Evolutionary conservation across 1,140 invertebrate species (phyloP).

Genomic region (Scylla paramamosain): DNA sequence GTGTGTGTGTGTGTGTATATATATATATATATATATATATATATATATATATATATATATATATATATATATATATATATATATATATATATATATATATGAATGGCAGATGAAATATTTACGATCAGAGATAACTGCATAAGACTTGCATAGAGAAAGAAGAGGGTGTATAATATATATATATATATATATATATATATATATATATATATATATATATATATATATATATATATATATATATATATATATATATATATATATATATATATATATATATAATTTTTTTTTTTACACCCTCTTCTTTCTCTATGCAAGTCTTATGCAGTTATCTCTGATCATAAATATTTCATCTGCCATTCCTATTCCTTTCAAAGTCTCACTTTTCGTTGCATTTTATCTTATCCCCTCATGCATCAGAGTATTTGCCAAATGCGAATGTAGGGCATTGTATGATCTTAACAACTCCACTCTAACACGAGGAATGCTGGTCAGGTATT

Average conservation of each 20-base stretch:
- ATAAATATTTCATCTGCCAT: background rate
- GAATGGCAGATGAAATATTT: background rate
- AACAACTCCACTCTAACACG: too few species aligned
- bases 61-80: conserved; percentile 8
- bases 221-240: background rate
- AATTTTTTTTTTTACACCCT: background rate
- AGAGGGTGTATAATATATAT: background rate
- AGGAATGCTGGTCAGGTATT: too few species aligned
- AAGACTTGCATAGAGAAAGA: background rate
- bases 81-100: conserved; percentile 1
- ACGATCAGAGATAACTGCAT: background rate
- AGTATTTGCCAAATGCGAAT: background rate
- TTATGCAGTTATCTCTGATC: background rate
- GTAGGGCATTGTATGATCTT: too few species aligned
- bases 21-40: conserved; percentile 36
- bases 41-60: background rate
- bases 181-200: background rate
- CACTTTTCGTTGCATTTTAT: background rate
- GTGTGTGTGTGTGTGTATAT: too few species aligned
- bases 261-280: background rate
- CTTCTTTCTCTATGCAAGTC: background rate
- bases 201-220: background rate
- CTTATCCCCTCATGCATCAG: background rate
- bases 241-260: background rate
- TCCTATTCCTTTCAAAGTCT: background rate